Base-by-base conservation (phyloP, 2,113 vertebrate genomes). In the Pituophis catenifer region DNA sequence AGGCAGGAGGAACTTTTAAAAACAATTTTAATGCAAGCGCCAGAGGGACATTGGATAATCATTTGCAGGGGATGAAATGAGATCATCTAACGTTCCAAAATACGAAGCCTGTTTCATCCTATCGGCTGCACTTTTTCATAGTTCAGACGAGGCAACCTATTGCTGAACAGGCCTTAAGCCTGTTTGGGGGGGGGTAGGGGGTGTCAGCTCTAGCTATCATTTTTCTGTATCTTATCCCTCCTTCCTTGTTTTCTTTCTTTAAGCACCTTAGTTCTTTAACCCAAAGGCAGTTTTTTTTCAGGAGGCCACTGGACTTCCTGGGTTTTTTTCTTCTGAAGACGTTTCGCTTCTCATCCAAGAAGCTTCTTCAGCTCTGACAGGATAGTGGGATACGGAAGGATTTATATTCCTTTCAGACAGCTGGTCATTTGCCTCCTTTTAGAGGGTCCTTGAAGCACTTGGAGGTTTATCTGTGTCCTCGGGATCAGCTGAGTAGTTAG, bases 241-340 rank as follows among this genome's bases (percentile, higher is more conserved):
- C 86, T 23, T 7, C n/a, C n/a, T 8, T 33, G 12, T 38, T 53
- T 33, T 92, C 88, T 92, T 94, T 96, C 92, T 94, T 93, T 1
- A 0, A 70, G 65, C 91, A 92, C 12, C 7, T 58, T 58, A 7
- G 57, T 24, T 58, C 57, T 24, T 58, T 58, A 23, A 58, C 21
- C 57, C 57, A 23, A 58, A 58, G 21, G 21, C 8, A 0, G 21
- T 21, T 58, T 58, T 58, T 58, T 58, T 58, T 8, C 57, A 24
- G n/a, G 57, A 58, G 57, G 21, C 57, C 2, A 58, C 21, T 58
- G 57, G 57, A 23, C 17, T 23, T 58, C 7, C 55, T 57, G 19
- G 17, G 48, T 50, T 7, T 57, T 58, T 57, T 58, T 58, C 55
- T 58, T n/a, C n/a, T n/a, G n/a, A n/a, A n/a, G n/a, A n/a, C n/a